phyloP scores from a whole-genome alignment of 2,113 vertebrate genomes.

The Hemicordylus capensis region DNA sequence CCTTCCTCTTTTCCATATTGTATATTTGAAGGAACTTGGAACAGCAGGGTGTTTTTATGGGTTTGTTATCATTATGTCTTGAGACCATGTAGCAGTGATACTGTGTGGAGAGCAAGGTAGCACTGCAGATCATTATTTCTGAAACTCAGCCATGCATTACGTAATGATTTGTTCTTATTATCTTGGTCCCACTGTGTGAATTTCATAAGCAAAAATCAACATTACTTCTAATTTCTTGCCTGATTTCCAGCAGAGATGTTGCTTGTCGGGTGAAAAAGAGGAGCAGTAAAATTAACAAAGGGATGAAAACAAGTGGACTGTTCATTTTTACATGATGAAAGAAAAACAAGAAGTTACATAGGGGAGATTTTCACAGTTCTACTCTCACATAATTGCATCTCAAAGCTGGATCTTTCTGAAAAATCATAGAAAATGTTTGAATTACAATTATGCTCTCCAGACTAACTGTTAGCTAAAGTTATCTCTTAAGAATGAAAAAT shows the following conservation, averaged over 20 bases:
- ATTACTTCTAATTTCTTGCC: not conserved
- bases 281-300: not conserved
- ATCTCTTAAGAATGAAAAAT: not conserved
- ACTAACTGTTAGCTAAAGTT: not conserved
- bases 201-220: not conserved
- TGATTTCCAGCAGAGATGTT: constrained; percentile 14
- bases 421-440: not conserved
- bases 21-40: not conserved
- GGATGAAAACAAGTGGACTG: not conserved
- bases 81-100: not conserved
- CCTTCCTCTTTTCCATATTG: not conserved
- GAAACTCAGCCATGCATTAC: not conserved
- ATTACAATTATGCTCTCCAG: not conserved
- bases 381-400: not conserved
- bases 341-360: not conserved
- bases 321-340: constrained; percentile 1
- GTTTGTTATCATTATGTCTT: not conserved
- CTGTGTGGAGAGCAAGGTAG: not conserved
- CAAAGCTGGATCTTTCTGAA: not conserved
- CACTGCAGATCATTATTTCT: constrained; percentile 11
- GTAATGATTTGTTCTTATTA: not conserved
- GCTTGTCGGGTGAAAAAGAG: not conserved
- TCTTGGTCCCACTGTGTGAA: not conserved
- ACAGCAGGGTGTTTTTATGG: not conserved
- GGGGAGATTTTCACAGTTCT: not conserved